Conservation (phyloP, 2,113 vertebrate genomes). For the Chamaetylas fuelleborni region DNA sequence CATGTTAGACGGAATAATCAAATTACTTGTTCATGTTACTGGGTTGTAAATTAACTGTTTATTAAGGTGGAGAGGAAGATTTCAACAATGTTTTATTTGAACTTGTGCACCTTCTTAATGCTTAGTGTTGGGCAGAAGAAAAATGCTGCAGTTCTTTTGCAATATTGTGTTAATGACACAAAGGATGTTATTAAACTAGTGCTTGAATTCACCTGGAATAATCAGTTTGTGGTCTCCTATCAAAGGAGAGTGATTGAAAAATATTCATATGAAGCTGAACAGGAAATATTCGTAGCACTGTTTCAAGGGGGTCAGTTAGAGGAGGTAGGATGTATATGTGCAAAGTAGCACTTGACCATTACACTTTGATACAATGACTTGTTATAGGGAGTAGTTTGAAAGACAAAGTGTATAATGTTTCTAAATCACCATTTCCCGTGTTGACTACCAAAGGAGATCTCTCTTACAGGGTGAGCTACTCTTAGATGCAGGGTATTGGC, state of each 20-base stretch:
- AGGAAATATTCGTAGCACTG: not conserved
- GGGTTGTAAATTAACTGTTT: not conserved
- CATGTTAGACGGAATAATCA: constrained; percentile 24
- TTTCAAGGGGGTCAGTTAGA: not conserved
- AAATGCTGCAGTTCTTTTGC: not conserved
- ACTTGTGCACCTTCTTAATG: not conserved
- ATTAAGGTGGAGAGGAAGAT: not conserved
- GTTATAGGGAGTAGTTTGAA: not conserved
- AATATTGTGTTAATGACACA: not conserved
- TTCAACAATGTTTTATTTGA: not conserved
- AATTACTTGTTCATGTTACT: not conserved
- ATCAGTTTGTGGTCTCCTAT: not conserved
- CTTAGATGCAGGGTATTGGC: not conserved
- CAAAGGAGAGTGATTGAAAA: not conserved
- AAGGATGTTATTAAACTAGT: not conserved
- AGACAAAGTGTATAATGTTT: not conserved
- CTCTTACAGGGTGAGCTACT: not conserved
- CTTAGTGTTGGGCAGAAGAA: not conserved
- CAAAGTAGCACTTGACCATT: not conserved
- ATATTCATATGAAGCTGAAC: not conserved
- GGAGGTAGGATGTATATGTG: not conserved
- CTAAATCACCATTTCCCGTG: not conserved
- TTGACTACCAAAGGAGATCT: not conserved
- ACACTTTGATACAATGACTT: not conserved
- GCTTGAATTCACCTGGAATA: not conserved